Conservation (phyloP, 1,140 invertebrate species). For the Tetraneura akinire region DNA sequence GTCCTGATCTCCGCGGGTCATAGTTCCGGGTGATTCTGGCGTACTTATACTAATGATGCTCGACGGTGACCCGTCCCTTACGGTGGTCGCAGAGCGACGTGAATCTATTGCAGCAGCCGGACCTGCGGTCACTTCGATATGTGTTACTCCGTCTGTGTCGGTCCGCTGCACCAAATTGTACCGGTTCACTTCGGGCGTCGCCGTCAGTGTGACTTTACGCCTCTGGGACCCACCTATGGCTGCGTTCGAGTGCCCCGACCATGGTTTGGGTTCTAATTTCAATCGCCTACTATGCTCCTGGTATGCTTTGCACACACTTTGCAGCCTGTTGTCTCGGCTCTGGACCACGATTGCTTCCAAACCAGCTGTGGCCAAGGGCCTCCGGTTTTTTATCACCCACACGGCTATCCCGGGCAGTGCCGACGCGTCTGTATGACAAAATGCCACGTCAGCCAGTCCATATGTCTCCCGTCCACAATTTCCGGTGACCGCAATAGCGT, state of each 20-base stretch:
- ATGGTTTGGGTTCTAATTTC: conserved; percentile 47
- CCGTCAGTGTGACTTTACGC: background rate
- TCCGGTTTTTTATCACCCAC: conserved; percentile 54
- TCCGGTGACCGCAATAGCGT: background rate
- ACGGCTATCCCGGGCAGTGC: conserved; percentile 54
- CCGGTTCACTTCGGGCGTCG: conserved; percentile 30
- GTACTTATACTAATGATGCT: conserved; percentile 57
- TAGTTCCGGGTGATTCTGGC: conserved; percentile 51
- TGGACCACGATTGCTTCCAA: conserved; percentile 55
- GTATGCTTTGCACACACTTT: conserved; percentile 52
- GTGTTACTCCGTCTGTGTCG: conserved; percentile 56
- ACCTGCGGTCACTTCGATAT: conserved; percentile 55
- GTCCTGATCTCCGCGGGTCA: background rate
- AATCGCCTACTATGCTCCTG: conserved; percentile 54
- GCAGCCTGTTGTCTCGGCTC: conserved; percentile 51
- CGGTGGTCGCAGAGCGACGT: background rate
- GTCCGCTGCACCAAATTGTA: conserved; percentile 55
- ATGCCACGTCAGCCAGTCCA: conserved; percentile 54
- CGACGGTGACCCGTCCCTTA: conserved; percentile 50
- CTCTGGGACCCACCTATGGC: background rate
- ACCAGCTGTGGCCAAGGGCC: conserved; percentile 28
- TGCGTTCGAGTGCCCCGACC: background rate
- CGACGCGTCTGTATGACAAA: conserved; percentile 55
- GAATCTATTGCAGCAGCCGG: background rate
- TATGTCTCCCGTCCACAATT: conserved; percentile 49